Conservation (phyloP, 2,888 invertebrate species). For the Pyrrhia umbra region DNA sequence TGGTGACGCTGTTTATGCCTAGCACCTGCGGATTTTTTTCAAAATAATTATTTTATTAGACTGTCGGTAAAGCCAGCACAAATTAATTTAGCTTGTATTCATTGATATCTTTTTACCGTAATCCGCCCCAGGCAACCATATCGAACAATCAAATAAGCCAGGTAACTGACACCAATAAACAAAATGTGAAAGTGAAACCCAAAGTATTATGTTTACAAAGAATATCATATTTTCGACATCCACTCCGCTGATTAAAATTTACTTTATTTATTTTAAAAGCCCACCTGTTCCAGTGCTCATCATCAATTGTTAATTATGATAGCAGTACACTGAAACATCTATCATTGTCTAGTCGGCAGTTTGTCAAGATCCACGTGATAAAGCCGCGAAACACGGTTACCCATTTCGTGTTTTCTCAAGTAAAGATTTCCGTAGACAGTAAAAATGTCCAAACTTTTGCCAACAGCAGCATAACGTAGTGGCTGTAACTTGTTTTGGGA, state of each 20-base stretch:
- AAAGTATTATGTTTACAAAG: conserved; percentile 34
- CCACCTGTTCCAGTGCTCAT: conserved; percentile 49
- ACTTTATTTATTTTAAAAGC: conserved; percentile 45
- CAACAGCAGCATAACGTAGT: conserved; percentile 72
- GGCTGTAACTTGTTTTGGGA: conserved; percentile 73
- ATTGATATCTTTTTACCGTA: conserved; percentile 15
- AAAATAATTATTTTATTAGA: background rate
- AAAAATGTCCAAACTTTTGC: conserved; percentile 81
- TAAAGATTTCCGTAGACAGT: conserved; percentile 74
- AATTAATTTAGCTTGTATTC: conserved; percentile 5
- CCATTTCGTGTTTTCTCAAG: conserved; percentile 68
- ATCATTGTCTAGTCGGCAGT: conserved; percentile 68
- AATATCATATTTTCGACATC: conserved; percentile 54
- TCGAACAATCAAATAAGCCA: conserved; percentile 51
- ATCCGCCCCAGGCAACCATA: conserved; percentile 35
- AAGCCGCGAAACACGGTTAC: conserved; percentile 64
- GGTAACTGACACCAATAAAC: conserved; percentile 49
- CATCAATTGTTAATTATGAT: conserved; percentile 66
- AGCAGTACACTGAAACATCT: conserved; percentile 69
- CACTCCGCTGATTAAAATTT: conserved; percentile 50
- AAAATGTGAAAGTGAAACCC: conserved; percentile 50
- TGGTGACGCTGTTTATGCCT: background rate
- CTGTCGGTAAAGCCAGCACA: background rate
- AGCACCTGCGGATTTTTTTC: background rate
- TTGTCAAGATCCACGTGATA: conserved; percentile 76